A percentile compares a stretch with the other conserved stretches of the same genome.
Conservation (phyloP, 2,888 invertebrate species). For the Deroplatys truncata region DNA sequence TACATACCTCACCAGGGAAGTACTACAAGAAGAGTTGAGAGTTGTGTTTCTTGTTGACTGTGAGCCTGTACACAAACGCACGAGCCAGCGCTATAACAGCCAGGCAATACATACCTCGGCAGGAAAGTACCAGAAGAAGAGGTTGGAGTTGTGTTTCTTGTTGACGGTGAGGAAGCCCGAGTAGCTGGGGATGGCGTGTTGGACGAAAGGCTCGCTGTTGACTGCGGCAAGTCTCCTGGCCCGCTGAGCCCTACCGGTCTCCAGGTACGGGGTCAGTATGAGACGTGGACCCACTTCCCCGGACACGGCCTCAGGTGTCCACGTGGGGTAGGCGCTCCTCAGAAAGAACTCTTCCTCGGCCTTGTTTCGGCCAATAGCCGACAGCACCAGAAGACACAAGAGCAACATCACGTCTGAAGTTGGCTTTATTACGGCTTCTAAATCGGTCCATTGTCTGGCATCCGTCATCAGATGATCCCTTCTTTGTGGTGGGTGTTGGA, state of each 20-base stretch:
- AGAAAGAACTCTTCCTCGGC: background rate
- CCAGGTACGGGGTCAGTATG: slow-evolving; percentile 70
- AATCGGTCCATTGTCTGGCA: background rate
- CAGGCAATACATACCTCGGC: slow-evolving; percentile 37
- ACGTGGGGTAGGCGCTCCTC: background rate
- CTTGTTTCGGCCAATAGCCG: no score
- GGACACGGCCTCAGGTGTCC: background rate
- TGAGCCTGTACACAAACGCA: no score
- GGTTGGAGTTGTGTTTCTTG: slow-evolving; percentile 52
- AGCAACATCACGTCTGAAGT: background rate
- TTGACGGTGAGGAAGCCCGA: slow-evolving; percentile 62
- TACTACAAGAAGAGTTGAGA: no score
- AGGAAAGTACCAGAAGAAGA: slow-evolving; percentile 65
- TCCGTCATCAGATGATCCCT: background rate
- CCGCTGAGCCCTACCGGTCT: slow-evolving; percentile 57
- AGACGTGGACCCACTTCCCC: slow-evolving; percentile 54
- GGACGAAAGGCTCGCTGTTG: slow-evolving; percentile 1
- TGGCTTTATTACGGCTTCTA: background rate
- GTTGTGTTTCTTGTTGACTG: no score
- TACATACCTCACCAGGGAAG: no score
- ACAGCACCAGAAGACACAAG: background rate
- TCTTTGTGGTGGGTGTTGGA: background rate
- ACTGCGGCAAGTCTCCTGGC: slow-evolving; percentile 9
- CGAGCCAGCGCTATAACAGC: no score
- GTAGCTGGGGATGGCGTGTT: slow-evolving; percentile 50